A percentile compares a stretch with the other conserved stretches of the same genome.
Evolutionary conservation across 2,888 invertebrate species (phyloP).

Genomic region (Aphidius colemani): DNA sequence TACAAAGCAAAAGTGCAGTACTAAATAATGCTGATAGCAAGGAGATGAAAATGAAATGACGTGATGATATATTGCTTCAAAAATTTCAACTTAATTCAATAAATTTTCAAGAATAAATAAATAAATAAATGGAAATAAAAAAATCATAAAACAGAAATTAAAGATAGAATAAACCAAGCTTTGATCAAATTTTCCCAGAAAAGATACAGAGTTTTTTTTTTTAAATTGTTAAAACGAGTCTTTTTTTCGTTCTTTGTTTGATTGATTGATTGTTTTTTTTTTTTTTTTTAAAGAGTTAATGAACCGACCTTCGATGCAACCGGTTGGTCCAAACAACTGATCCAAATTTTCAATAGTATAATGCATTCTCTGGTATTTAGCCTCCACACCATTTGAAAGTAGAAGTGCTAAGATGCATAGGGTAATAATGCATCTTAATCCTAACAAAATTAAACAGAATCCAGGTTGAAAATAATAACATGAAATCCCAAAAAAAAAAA

Average conservation of each 20-base stretch:
- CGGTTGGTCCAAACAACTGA: conserved; percentile 53
- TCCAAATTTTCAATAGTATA: conserved; percentile 47
- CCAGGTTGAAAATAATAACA: conserved; percentile 28
- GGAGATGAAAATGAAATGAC: conserved; percentile 2
- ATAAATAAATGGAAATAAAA: background rate
- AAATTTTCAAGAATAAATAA: too few relatives aligned
- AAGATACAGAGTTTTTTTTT: background rate
- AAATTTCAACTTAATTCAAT: too few relatives aligned
- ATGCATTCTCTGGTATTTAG: conserved; percentile 41
- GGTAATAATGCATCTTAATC: conserved; percentile 38
- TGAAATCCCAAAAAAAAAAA: too few relatives aligned
- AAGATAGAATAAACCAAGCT: conserved; percentile 13
- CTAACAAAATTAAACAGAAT: conserved; percentile 40
- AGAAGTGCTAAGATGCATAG: conserved; percentile 36
- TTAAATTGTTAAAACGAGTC: conserved; percentile 7
- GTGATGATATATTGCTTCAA: conserved; percentile 1
- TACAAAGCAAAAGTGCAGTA: background rate
- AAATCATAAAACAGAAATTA: background rate
- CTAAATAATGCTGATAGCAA: background rate
- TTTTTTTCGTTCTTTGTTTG: conserved; percentile 7
- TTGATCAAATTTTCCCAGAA: conserved; percentile 2
- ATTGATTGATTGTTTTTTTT: conserved; percentile 8
- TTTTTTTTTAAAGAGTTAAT: conserved; percentile 34
- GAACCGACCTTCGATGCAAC: conserved; percentile 59
- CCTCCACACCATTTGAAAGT: conserved; percentile 40